Percentiles rank a stretch among this genome's conserved stretches.
These are phyloP conservation scores for Conus ventricosus DNA, from an alignment of 1,140 invertebrate genomes.

Conservation along the genomic window DNA sequence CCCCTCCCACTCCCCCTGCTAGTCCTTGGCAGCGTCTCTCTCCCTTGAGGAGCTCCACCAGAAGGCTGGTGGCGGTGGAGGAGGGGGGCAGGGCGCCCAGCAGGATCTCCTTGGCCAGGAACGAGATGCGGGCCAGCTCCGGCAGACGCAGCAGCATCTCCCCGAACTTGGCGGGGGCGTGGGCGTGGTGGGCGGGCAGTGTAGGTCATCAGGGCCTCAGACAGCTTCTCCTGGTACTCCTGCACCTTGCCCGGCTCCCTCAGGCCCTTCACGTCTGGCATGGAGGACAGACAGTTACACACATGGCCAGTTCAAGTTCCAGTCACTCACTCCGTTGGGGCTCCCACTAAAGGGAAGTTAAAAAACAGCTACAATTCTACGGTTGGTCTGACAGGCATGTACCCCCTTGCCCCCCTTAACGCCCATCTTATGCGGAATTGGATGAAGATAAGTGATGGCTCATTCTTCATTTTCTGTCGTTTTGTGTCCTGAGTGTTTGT, in stretches of 20 bases:
- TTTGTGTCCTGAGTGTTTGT: too few relatives aligned
- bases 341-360: too few relatives aligned
- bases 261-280: conserved; percentile 89
- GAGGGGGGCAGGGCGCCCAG: conserved; percentile 82
- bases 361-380: too few relatives aligned
- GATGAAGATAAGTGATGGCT: too few relatives aligned
- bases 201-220: conserved; percentile 94
- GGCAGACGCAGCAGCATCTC: conserved; percentile 94
- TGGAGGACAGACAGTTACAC: background rate
- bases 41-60: conserved; percentile 92
- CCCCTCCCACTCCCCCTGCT: background rate
- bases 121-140: conserved; percentile 94
- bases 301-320: too few relatives aligned
- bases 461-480: too few relatives aligned
- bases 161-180: conserved; percentile 95
- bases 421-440: too few relatives aligned
- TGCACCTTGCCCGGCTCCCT: conserved; percentile 93
- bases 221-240: conserved; percentile 93
- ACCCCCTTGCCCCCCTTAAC: too few relatives aligned
- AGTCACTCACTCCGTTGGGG: background rate
- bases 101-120: conserved; percentile 89
- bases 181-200: conserved; percentile 91
- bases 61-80: conserved; percentile 85
- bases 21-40: conserved; percentile 58
- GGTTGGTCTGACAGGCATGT: too few relatives aligned